Evolutionary conservation across 2,113 vertebrate genomes (phyloP), one percentile per base, ranked within the genome.

Genomic region (Corythornis madagascariensis): DNA sequence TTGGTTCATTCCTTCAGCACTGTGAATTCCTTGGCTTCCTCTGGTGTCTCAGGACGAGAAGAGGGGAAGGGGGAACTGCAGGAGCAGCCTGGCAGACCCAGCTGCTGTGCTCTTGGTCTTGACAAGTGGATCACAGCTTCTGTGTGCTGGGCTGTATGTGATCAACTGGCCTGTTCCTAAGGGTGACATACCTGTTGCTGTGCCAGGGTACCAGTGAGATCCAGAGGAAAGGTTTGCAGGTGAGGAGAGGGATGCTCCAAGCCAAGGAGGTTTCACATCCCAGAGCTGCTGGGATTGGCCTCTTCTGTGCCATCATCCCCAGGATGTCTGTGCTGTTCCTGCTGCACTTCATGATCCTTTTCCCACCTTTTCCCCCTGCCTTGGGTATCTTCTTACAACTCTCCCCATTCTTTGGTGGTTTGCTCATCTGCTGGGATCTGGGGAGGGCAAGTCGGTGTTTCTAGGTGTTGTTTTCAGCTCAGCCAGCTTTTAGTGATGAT

Each of bases 1-100:
- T 63, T 67, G 70, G 65, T 24, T 59, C 69, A 70, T 48, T 66
- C 40, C 22, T 42, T 31, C 17, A 47, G 83, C 73, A 31, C 13
- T 1, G 1, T 3, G 42, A 59, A 43, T 52, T 73, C 35, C 43
- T 0, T 8, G 56, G 1, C n/a, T 63, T 42, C 7, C 45, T 48
- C 22, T 6, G 50, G 11, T 28, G 40, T 2, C 43, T 79, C 1
- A 4, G 18, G 61, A 10, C 28, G 76, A n/a, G 59, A 47, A 42
- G 33, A 67, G 38, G 76, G 50, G 29, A 60, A 40, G 20, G 53
- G 59, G 47, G 52, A 76, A 3, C 71, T 22, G 76, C 50, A n/a
- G 88, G 82, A 84, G 81, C 59, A 72, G 64, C 10, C 47, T 9
- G 63, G 63, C 69, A 73, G 76, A 4, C 42, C 50, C 43, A 56